Base-by-base conservation (phyloP, 2,797 vertebrate species). In the Helostoma temminkii region DNA sequence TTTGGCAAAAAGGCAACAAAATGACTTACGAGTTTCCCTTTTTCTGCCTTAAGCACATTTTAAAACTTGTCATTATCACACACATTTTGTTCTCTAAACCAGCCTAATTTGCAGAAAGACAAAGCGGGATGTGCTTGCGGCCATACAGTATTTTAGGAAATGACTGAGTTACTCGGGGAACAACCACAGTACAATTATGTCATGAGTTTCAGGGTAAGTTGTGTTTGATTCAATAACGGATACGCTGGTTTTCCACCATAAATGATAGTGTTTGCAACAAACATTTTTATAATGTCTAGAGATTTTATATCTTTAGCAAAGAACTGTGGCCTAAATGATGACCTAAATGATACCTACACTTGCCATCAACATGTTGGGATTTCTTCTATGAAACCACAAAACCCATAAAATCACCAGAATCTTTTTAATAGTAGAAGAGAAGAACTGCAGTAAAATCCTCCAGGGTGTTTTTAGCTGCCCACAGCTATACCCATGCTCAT, bases 401-500 rank as follows among this genome's bases (percentile, higher is more conserved):
- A 56, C 83, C 41, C 65, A 61, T 61, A 72, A 84, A 89, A 81
- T 72, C 68, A 54, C 58, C 74, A 76, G 58, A 66, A 36, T 62
- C 61, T 71, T 89, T 87, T 79, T 66, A 86, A 68, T 71, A 78
- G 74, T 69, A 54, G 62, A 65, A 58, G 45, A 76, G 64, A 78
- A 76, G 63, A n/a, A 78, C 67, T 78, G 66, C 69, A 78, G 61
- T 65, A 81, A 54, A 81, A 46, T 10, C 52, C 75, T 79, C 26
- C 41, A 49, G 58, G 59, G 66, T 89, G 87, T 88, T 90, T 93
- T 90, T 83, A 85, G 74, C 67, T 55, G 45, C 79, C 88, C 87
- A 59, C 88, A 89, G 80, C 74, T 82, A 66, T 65, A 53, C 65
- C 58, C 66, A 66, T 78, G 57, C 73, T 79, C 78, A 76, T 83